Percentiles rank a stretch among this genome's conserved stretches.
phyloP scores from a whole-genome alignment of 2,113 vertebrate species.

The Gorsachius goisagi region DNA sequence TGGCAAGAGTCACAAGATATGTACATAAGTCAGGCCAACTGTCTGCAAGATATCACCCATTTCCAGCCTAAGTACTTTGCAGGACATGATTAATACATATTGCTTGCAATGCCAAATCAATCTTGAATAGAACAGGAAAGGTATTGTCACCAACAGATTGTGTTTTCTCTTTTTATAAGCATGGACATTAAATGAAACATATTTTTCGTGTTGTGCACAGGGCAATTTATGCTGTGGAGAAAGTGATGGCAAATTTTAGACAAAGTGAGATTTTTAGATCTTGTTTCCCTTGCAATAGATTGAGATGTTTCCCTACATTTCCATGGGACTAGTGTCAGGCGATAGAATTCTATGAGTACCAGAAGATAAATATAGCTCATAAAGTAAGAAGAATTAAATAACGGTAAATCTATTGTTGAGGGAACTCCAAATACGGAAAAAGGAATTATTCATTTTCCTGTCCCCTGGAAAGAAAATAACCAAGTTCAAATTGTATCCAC shows the following conservation, averaged over 20 bases:
- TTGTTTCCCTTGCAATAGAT: not conserved
- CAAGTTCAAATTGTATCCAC: not conserved
- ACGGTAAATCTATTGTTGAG: slow-evolving; percentile 1
- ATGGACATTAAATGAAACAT: not conserved
- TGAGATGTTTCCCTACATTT: not conserved
- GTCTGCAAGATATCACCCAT: not conserved
- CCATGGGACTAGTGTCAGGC: not conserved
- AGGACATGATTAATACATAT: not conserved
- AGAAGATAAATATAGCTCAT: not conserved
- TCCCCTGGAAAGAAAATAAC: slow-evolving; percentile 1
- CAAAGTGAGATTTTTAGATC: not conserved
- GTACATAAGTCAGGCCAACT: not conserved
- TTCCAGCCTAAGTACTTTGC: not conserved
- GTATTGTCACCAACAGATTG: not conserved
- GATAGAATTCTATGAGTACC: not conserved
- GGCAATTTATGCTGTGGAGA: not conserved
- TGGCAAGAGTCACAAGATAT: not conserved
- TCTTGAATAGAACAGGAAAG: not conserved
- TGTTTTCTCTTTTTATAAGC: not conserved
- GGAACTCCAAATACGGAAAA: not conserved
- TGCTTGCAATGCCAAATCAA: not conserved
- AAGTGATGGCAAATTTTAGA: not conserved
- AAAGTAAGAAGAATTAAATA: not conserved
- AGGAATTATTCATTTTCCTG: slow-evolving; percentile 35
- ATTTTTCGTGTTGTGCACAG: not conserved